Conservation (phyloP, 37 sponge, comb jelly and placozoan genomes). For the Eunapius fragilis region DNA sequence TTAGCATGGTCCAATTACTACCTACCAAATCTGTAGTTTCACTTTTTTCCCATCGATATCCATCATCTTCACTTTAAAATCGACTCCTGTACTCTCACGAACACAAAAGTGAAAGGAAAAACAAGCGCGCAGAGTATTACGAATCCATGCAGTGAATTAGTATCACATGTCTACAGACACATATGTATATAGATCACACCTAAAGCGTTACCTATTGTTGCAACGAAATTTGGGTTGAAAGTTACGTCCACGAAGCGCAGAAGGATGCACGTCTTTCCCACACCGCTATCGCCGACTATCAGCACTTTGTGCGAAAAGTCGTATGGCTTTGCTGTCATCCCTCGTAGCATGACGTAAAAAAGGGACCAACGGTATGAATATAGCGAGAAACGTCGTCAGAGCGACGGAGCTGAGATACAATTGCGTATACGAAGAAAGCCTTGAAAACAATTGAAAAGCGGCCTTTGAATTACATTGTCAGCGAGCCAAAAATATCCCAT, state of each 20-base stretch:
- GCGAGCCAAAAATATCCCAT: neutral
- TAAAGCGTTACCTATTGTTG: conserved; percentile 72
- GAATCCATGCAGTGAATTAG: no score
- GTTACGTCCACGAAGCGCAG: conserved; percentile 81
- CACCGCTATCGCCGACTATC: conserved; percentile 81
- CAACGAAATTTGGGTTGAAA: conserved; percentile 77
- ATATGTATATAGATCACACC: neutral
- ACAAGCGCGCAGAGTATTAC: no score
- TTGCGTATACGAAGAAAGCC: neutral
- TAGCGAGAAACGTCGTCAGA: neutral
- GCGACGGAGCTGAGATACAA: neutral
- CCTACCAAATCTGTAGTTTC: conserved; percentile 78
- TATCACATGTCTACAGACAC: no score
- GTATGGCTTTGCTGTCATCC: neutral
- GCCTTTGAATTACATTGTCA: neutral
- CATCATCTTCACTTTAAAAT: conserved; percentile 82
- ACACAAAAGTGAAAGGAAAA: no score
- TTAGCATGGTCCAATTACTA: neutral
- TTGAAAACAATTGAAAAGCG: neutral
- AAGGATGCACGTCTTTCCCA: conserved; percentile 83
- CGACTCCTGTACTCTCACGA: conserved; percentile 54
- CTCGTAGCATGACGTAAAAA: neutral
- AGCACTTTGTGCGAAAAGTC: conserved; percentile 70
- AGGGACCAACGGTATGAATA: neutral
- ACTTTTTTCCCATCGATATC: conserved; percentile 71